Evolutionary conservation across 2,113 vertebrate species (phyloP).

Genomic region (Amblyornis subalaris): DNA sequence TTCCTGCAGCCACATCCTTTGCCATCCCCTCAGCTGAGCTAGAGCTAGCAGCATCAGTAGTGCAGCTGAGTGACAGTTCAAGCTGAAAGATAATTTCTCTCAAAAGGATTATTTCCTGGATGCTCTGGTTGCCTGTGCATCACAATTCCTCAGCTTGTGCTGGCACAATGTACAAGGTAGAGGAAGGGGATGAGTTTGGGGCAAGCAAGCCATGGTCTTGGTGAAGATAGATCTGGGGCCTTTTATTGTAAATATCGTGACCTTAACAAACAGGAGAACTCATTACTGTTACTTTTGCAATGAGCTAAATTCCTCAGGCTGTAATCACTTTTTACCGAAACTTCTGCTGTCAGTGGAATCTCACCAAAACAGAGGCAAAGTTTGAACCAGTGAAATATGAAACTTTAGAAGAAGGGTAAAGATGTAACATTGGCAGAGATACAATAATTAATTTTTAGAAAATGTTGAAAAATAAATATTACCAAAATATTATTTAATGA

Average conservation of each 20-base stretch:
- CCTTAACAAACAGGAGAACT: not conserved
- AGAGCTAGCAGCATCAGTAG: not conserved
- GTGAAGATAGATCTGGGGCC: not conserved
- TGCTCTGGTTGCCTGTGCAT: not conserved
- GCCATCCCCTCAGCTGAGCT: not conserved
- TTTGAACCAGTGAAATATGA: not conserved
- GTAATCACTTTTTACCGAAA: not conserved
- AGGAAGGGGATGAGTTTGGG: not conserved
- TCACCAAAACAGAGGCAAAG: not conserved
- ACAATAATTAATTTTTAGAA: not conserved
- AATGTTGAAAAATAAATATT: not conserved
- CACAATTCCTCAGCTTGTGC: not conserved
- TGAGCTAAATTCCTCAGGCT: not conserved
- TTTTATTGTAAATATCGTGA: not conserved
- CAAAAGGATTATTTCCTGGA: not conserved
- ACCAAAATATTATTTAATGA: not conserved
- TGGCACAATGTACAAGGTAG: not conserved
- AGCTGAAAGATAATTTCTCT: not conserved
- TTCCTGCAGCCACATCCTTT: not conserved
- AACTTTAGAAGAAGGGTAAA: not conserved
- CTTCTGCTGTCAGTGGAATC: not conserved
- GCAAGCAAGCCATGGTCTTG: not conserved
- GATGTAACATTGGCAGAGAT: not conserved
- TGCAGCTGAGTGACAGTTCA: not conserved
- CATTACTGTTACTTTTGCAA: not conserved